Evolutionary conservation across 2,113 vertebrate species (phyloP).

Genomic region (Jacana jacana): DNA sequence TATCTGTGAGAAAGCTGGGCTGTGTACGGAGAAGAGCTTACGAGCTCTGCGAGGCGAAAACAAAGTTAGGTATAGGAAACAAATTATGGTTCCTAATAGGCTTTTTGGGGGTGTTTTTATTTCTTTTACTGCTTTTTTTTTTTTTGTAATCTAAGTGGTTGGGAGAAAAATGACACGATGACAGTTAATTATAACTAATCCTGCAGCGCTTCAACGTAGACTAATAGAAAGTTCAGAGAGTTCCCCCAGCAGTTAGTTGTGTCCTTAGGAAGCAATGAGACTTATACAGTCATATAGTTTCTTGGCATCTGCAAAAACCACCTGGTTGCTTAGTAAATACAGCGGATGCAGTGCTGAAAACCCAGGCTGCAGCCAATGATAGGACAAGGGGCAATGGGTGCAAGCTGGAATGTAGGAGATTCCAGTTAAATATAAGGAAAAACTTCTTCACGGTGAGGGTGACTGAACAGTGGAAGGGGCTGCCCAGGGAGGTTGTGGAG

Average conservation of each 20-base stretch:
- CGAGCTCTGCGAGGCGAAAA: background rate
- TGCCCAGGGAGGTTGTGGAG: too few species aligned
- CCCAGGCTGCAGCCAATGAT: background rate
- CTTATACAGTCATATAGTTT: conserved; percentile 26
- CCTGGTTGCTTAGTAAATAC: background rate
- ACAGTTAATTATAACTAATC: conserved; percentile 70
- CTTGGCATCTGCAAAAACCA: background rate
- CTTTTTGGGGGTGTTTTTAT: background rate
- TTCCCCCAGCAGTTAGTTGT: conserved; percentile 15
- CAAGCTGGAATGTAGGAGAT: too few species aligned
- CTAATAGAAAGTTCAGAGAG: conserved; percentile 35
- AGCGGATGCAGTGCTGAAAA: background rate
- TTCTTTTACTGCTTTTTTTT: background rate
- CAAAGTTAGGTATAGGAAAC: background rate
- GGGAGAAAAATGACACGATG: conserved; percentile 20
- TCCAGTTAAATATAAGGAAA: too few species aligned
- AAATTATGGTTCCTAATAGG: background rate
- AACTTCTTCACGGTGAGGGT: too few species aligned
- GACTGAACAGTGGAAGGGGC: too few species aligned
- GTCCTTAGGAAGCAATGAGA: background rate
- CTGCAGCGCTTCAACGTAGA: conserved; percentile 9
- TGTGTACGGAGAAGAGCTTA: background rate
- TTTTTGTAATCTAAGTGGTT: background rate
- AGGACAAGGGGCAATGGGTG: too few species aligned
- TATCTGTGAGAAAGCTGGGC: background rate